A percentile compares a stretch with the other conserved stretches of the same genome.
Conservation (phyloP, 2,888 invertebrate genomes). For the Phengaris arion region DNA sequence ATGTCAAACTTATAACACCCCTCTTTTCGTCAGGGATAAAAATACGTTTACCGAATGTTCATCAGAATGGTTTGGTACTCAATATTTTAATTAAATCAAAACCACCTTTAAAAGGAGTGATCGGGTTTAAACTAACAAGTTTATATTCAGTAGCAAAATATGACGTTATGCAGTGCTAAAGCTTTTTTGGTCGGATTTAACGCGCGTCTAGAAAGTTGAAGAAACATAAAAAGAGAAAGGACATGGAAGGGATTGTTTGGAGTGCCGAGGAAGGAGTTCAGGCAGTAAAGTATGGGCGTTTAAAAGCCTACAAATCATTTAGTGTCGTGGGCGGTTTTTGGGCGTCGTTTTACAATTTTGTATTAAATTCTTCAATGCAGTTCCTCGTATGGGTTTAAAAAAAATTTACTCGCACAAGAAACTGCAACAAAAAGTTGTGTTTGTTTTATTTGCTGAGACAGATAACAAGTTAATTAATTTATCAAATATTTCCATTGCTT, state of each 20-base stretch:
- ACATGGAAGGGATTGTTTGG: background rate
- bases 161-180: background rate
- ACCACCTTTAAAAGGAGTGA: too few relatives aligned
- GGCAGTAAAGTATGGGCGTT: slow-evolving; percentile 3
- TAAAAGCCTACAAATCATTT: slow-evolving; percentile 12
- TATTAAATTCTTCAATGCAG: background rate
- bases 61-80: too few relatives aligned
- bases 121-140: too few relatives aligned
- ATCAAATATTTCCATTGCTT: background rate
- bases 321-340: background rate
- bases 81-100: too few relatives aligned
- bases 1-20: too few relatives aligned
- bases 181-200: background rate
- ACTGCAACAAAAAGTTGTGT: slow-evolving; percentile 1
- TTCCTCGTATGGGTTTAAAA: background rate
- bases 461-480: slow-evolving; percentile 11
- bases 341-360: slow-evolving; percentile 5
- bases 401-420: background rate
- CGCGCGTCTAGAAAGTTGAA: background rate
- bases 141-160: too few relatives aligned
- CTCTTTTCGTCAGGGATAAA: too few relatives aligned
- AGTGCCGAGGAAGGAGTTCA: background rate
- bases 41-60: too few relatives aligned
- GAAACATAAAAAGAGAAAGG: slow-evolving; percentile 7
- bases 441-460: background rate